A percentile compares a stretch with the other conserved stretches of the same genome.
These are phyloP conservation scores for Camptogramma bilineatum DNA, from an alignment of 2,888 invertebrate genomes.

Conservation along the genomic window DNA sequence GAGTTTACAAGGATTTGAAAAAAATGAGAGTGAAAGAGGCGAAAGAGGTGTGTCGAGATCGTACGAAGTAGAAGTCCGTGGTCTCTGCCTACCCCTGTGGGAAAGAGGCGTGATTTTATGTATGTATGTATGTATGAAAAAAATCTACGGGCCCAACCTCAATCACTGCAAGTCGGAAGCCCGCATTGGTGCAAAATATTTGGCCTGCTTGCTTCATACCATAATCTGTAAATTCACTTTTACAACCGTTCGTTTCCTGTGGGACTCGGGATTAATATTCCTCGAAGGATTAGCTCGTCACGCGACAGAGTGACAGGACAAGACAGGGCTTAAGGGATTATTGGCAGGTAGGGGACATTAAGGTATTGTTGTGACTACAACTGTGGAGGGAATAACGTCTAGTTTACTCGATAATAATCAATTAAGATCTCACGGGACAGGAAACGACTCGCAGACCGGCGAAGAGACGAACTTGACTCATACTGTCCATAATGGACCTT, in stretches of 20 bases:
- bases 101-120: no score
- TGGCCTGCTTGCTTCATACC: background rate
- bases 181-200: background rate
- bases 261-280: conserved; percentile 29
- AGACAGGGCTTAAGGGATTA: conserved; percentile 34
- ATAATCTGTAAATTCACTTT: conserved; percentile 11
- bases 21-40: no score
- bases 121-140: no score
- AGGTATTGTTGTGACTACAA: conserved; percentile 16
- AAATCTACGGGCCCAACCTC: background rate
- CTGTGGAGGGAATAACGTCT: background rate
- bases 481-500: no score
- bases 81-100: no score
- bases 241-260: conserved; percentile 11
- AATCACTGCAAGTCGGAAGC: background rate
- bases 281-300: conserved; percentile 32
- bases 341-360: conserved; percentile 19
- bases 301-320: conserved; percentile 28
- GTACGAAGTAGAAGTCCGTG: no score
- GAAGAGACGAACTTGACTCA: no score
- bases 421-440: background rate
- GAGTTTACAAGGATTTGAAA: background rate
- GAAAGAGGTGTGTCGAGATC: no score
- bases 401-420: background rate
- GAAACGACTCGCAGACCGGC: background rate